phyloP scores from a whole-genome alignment of 2,888 invertebrate species.

The Sipha maydis region DNA sequence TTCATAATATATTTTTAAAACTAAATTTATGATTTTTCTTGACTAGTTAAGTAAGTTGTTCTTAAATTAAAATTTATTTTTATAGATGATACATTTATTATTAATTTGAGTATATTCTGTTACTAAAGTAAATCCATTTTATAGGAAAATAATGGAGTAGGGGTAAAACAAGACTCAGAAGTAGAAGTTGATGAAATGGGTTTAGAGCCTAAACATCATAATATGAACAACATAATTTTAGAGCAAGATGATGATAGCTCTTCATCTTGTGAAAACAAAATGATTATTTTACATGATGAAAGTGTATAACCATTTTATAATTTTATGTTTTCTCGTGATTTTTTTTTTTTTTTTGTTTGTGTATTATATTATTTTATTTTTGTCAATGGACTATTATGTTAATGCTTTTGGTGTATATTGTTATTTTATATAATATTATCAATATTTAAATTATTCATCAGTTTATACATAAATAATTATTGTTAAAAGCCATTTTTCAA shows the following conservation, averaged over 20 bases:
- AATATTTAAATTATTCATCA: neutral
- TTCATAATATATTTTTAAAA: neutral
- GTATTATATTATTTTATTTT: neutral
- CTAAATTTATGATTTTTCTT: neutral
- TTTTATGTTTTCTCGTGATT: neutral
- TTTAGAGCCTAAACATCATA: constrained; percentile 37
- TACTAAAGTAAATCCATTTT: neutral
- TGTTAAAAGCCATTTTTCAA: neutral
- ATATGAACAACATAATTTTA: constrained; percentile 40
- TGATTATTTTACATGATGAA: constrained; percentile 65
- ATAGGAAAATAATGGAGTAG: constrained; percentile 37
- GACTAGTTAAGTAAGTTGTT: neutral
- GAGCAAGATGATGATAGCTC: constrained; percentile 64
- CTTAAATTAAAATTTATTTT: neutral
- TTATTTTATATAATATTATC: constrained; percentile 21
- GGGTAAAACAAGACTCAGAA: constrained; percentile 40
- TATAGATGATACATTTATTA: neutral
- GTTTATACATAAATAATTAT: neutral
- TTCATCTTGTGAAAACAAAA: constrained; percentile 65
- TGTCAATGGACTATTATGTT: neutral
- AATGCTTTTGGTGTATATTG: neutral
- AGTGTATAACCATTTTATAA: constrained; percentile 23
- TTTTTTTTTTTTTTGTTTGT: neutral
- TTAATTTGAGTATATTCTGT: neutral
- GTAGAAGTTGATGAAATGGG: constrained; percentile 37